Evolutionary conservation across 2,797 vertebrate species (phyloP).

Genomic region (Sorex maritimensis): DNA sequence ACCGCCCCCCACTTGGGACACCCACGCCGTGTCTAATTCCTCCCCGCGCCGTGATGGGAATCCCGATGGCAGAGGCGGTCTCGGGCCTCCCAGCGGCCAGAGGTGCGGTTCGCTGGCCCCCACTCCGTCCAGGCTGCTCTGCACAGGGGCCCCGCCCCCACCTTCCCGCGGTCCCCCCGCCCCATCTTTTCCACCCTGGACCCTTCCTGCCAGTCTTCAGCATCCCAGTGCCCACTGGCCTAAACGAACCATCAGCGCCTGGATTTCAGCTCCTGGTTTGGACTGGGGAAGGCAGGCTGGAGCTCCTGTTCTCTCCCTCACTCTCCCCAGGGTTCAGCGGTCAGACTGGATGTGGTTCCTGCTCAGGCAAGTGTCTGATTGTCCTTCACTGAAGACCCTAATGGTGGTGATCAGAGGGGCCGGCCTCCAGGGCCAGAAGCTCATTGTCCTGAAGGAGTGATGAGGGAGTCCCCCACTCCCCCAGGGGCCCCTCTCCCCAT

Average conservation of each 20-base stretch:
- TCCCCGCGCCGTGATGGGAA: slow-evolving; percentile 76
- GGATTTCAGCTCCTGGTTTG: neutral
- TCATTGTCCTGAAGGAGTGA: slow-evolving; percentile 69
- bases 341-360: slow-evolving; percentile 68
- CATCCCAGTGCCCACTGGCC: neutral
- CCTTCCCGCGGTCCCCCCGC: too few relatives aligned
- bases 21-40: slow-evolving; percentile 86
- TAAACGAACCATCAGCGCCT: too few relatives aligned
- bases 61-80: slow-evolving; percentile 66
- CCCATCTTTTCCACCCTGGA: too few relatives aligned
- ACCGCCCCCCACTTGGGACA: slow-evolving; percentile 72
- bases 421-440: slow-evolving; percentile 39
- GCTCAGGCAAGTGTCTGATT: slow-evolving; percentile 64
- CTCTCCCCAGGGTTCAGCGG: slow-evolving; percentile 41
- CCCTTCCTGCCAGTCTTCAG: neutral
- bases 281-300: too few relatives aligned
- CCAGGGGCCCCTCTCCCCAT: neutral
- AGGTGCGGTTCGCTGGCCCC: neutral
- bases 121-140: too few relatives aligned
- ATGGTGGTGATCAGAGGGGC: slow-evolving; percentile 74
- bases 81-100: slow-evolving; percentile 61
- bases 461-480: slow-evolving; percentile 13
- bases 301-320: slow-evolving; percentile 17
- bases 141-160: too few relatives aligned
- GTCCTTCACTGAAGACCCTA: slow-evolving; percentile 2